Evolutionary conservation across 2,113 vertebrate genomes (phyloP).

Genomic region (Lagopus leucura): DNA sequence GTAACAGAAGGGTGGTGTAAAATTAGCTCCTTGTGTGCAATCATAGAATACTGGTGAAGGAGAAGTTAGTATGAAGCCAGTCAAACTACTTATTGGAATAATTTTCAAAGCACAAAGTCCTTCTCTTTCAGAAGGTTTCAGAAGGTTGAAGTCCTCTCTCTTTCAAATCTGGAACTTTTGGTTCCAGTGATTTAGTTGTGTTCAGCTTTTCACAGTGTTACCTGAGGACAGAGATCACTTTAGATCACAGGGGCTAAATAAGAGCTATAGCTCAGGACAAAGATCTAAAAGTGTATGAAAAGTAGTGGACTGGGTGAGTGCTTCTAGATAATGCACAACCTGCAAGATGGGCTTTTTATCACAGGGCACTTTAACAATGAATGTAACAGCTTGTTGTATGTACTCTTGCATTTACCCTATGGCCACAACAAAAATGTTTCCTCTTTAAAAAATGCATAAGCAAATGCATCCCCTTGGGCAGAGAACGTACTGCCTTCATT

Average conservation of each 20-base stretch:
- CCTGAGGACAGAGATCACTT: background rate
- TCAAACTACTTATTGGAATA: background rate
- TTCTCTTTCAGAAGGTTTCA: background rate
- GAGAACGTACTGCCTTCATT: background rate
- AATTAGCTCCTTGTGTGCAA: background rate
- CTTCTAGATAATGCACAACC: background rate
- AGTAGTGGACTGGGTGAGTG: background rate
- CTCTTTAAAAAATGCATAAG: background rate
- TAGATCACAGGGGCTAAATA: background rate
- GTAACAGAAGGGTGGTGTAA: background rate
- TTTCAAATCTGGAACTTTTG: background rate
- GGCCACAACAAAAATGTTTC: background rate
- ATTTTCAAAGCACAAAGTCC: background rate
- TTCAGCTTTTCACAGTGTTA: background rate
- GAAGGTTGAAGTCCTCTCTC: background rate
- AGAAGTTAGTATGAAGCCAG: background rate
- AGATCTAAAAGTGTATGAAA: background rate
- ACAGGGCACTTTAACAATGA: background rate
- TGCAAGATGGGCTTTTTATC: background rate
- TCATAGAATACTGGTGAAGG: background rate
- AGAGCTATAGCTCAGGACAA: background rate
- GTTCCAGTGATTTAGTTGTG: background rate
- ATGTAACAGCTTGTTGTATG: background rate
- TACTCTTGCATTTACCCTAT: background rate
- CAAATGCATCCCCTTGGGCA: background rate